These are phyloP conservation scores for Chesias legatella DNA, from an alignment of 2,888 invertebrate genomes.

Conservation along the genomic window DNA sequence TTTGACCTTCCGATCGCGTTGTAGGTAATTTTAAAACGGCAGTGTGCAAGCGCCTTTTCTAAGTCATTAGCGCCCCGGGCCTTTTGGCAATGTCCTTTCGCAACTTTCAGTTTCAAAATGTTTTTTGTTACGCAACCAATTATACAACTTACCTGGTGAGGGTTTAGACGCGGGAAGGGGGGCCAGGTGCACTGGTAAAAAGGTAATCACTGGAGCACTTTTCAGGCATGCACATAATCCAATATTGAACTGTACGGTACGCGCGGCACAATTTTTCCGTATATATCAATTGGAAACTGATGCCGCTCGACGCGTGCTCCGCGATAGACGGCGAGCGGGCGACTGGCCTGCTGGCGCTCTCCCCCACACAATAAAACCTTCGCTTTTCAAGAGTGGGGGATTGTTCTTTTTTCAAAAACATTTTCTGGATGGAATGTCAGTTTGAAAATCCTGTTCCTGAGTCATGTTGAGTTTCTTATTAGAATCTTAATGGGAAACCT, in stretches of 20 bases:
- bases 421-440: slow-evolving; percentile 29
- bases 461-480: slow-evolving; percentile 11
- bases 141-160: slow-evolving; percentile 43
- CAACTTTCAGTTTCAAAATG: slow-evolving; percentile 50
- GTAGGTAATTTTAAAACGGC: slow-evolving; percentile 15
- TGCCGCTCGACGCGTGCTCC: slow-evolving; percentile 69
- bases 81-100: slow-evolving; percentile 43
- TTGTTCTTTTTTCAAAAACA: slow-evolving; percentile 44
- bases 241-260: slow-evolving; percentile 48
- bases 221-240: slow-evolving; percentile 75
- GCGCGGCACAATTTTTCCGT: slow-evolving; percentile 77
- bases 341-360: slow-evolving; percentile 53
- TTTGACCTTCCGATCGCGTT: slow-evolving; percentile 18
- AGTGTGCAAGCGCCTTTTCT: slow-evolving; percentile 33
- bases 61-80: slow-evolving; percentile 49
- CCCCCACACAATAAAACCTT: slow-evolving; percentile 69
- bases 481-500: slow-evolving; percentile 9
- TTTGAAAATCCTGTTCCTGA: slow-evolving; percentile 25
- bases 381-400: slow-evolving; percentile 67
- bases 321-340: slow-evolving; percentile 61
- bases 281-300: slow-evolving; percentile 53
- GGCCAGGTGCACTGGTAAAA: slow-evolving; percentile 64
- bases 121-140: slow-evolving; percentile 43
- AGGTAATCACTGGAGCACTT: slow-evolving; percentile 63
- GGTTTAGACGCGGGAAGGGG: slow-evolving; percentile 42